Base-by-base conservation (phyloP, 2,888 invertebrate genomes). In the Eupithecia insigniata region DNA sequence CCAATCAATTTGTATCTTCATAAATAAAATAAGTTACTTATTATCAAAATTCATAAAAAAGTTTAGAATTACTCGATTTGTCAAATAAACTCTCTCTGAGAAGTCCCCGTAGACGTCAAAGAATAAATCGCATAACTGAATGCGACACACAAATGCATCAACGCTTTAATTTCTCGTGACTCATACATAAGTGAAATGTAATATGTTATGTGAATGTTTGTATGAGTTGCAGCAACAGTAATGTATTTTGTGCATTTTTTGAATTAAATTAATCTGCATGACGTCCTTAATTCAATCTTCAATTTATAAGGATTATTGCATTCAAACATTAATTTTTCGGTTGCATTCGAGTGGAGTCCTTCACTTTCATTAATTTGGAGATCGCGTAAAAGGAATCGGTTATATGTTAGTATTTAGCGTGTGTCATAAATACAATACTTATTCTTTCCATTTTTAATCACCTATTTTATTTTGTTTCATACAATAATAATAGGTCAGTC, bases 41-140 rank as follows among this genome's bases (percentile, higher is more conserved):
- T 55, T 26, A 26, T 26, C 1, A 60, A 60, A 30, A 30, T 7
- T 58, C 18, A 16, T 30, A 55, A 26, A 36, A 26, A 26, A 26
- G 26, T 26, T 26, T 55, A 22, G 7, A 64, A 39, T 39, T 36
- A 32, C 5, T 32, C 61, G 34, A 62, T 66, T 30, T 46, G 66
- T 46, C 43, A 46, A 28, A 65, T 22, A 28, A 67, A 58, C 60
- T 74, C 62, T 74, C 32, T 46, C n/a, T 32, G 34, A 18, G 32
- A 55, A 55, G 22, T 55, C 61, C 1, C 61, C 34, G 32, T 32
- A 62, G 65, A 32, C 69, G 71, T 70, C 66, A 70, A 67, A 74
- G 70, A 73, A 74, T 76, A 76, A 78, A 78, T 75, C 71, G 71
- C 43, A 51, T 65, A 72, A 67, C 67, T 65, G 70, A 60, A 70